These are phyloP conservation scores for Lottia gigantea DNA, from an alignment of 2,888 invertebrate species.

Conservation along the genomic window DNA sequence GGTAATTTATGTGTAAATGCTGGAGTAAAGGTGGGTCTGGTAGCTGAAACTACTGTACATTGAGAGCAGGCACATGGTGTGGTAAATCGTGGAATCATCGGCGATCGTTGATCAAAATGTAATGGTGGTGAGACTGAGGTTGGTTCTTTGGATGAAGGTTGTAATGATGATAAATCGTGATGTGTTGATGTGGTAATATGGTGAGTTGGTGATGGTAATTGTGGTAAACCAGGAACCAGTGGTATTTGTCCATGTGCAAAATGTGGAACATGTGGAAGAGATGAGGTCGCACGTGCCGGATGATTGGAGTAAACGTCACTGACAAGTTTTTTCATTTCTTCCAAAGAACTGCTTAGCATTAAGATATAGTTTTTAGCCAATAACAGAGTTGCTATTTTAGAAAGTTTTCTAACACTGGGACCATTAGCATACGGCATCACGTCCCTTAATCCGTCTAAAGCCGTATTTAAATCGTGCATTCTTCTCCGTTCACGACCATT, in stretches of 20 bases:
- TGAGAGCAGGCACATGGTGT: constrained; percentile 51
- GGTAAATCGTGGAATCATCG: constrained; percentile 46
- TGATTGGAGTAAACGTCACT: constrained; percentile 58
- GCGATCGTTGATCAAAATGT: constrained; percentile 38
- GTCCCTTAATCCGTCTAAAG: constrained; percentile 66
- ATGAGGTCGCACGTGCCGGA: constrained; percentile 22
- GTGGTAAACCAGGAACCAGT: constrained; percentile 12
- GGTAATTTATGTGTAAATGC: constrained; percentile 15
- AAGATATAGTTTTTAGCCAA: constrained; percentile 67
- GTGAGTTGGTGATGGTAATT: constrained; percentile 17
- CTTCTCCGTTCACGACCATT: constrained; percentile 70
- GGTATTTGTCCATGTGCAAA: constrained; percentile 12
- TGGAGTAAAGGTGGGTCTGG: constrained; percentile 22
- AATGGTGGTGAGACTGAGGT: constrained; percentile 20
- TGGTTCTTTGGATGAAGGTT: constrained; percentile 16
- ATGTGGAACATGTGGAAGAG: constrained; percentile 21
- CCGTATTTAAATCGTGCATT: constrained; percentile 71
- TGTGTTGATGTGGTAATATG: constrained; percentile 17
- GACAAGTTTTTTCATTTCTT: constrained; percentile 67
- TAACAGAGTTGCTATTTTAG: constrained; percentile 66
- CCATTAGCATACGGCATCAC: constrained; percentile 69
- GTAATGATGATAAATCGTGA: constrained; percentile 16
- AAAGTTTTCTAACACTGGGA: constrained; percentile 66
- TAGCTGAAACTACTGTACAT: constrained; percentile 38
- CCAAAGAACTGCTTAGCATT: constrained; percentile 64